Evolutionary conservation across 2,113 vertebrate genomes (phyloP), one percentile per base, ranked within the genome.

Genomic region (Dipodomys spectabilis): DNA sequence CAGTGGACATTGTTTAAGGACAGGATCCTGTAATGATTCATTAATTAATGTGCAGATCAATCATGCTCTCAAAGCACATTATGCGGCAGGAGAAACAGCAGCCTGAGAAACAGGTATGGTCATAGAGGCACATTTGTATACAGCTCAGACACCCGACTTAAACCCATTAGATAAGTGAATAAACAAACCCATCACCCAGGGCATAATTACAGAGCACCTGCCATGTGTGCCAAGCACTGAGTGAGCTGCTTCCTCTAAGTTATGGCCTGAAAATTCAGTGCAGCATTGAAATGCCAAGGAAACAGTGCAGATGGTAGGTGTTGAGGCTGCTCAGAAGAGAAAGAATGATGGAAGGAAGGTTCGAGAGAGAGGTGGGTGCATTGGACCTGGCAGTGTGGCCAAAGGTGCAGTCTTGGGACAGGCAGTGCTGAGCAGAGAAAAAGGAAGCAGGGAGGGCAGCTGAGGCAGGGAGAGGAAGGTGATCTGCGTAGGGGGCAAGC

Each of bases 1-100:
- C 87, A 83, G 86, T 81, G 91, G 83, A 91, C 95, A 93, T 75
- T 62, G 93, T 91, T 92, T 89, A 93, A 95, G 97, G 95, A 86
- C 45, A 27, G 78, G 74, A 88, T 93, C 85, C 87, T 95, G 86
- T 86, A 91, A 94, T 74, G 91, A 97, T 79, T 96, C 91, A 88
- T 95, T 95, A 90, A 95, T 64, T 85, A 94, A 92, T 82, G 84
- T 44, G 80, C 89, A 74, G 77, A 82, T 94, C 91, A 86, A 87
- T 90, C 85, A 95, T 68, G 44, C 90, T 91, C 73, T 53, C 80
- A 73, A 83, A 88, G 88, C 20, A 5, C 60, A 64, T 92, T 86
- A 30, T 5, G 82, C 84, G 74, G 82, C 77, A 84, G 89, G 64
- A 84, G 62, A 94, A 39, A 73, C 19, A 65, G 85, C 57, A 77